Evolutionary conservation across 2,888 invertebrate genomes (phyloP).

Genomic region (Lycia hirtaria): DNA sequence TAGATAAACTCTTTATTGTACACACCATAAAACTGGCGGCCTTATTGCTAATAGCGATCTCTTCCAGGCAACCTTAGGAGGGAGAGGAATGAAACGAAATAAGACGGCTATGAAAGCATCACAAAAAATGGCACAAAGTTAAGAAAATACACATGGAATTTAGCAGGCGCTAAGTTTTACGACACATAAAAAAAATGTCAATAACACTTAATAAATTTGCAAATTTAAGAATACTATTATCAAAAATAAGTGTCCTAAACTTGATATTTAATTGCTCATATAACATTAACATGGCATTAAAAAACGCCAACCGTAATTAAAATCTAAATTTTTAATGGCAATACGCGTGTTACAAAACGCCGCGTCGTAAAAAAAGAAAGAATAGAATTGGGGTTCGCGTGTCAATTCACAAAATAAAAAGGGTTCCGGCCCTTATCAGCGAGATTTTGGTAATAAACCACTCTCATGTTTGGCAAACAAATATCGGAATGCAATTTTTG

Average conservation of each 20-base stretch:
- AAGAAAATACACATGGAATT: no score
- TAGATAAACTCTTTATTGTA: no score
- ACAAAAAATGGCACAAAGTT: no score
- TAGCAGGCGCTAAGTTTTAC: no score
- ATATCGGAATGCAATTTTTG: constrained; percentile 59
- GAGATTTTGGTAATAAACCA: constrained; percentile 63
- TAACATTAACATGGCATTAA: constrained; percentile 19
- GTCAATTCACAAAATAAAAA: constrained; percentile 47
- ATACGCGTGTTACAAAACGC: constrained; percentile 26
- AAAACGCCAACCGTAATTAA: constrained; percentile 14
- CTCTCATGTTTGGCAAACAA: constrained; percentile 64
- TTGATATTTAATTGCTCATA: constrained; percentile 14
- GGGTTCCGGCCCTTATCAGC: constrained; percentile 45
- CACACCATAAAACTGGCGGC: no score
- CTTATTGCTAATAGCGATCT: no score
- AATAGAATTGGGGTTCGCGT: constrained; percentile 51
- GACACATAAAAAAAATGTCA: not conserved
- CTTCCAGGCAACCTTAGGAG: no score
- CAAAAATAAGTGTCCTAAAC: not conserved
- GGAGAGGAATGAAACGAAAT: no score
- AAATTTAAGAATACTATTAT: no score
- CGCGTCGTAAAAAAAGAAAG: constrained; percentile 42
- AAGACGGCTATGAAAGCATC: no score
- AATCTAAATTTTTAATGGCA: constrained; percentile 39
- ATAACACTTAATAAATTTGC: no score